Evolutionary conservation across 2,797 vertebrate genomes (phyloP), one percentile per base, ranked within the genome.

Genomic region (Cyprinodon diabolis): DNA sequence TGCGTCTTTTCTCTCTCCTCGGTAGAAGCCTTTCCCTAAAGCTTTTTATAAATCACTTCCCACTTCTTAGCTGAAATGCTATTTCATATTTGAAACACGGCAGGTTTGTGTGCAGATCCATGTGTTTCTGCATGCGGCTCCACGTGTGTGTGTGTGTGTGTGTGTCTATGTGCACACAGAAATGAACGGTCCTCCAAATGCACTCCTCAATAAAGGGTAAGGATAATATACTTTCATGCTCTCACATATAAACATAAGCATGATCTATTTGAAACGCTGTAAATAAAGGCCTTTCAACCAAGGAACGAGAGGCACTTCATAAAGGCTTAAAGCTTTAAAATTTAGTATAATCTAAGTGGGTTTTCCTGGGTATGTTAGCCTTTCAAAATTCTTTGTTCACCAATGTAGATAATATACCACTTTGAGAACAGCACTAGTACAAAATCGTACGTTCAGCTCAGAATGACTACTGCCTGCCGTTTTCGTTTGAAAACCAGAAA

Each of bases 41-140:
- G 81, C 83, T 77, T 82, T 93, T 90, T 84, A 84, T 86, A 91
- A 92, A 93, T 93, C 83, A 90, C 86, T 88, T 89, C 81, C 86
- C 86, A 87, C 87, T 85, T 92, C 83, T 90, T 79, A 85, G 90
- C 89, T 84, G 79, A 91, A 90, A 90, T 84, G 80, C 81, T 84
- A 80, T 90, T 89, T 86, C 81, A 84, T 84, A 84, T 86, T 90
- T 85, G 78, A 85, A 92, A 86, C 88, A 85, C 85, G 84, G 72
- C 55, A 69, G 69, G 54, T 77, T 45, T 54, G 63, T 47, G 60
- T 51, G 40, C 40, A 40, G 40, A 40, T 68, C 45, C 67, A 48
- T 65, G 45, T 30, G 25, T 30, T 30, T 30, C 25, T 30, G 25
- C 25, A 30, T 30, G 25, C 25, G 25, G 25, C 25, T 30, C 25